phyloP scores from a whole-genome alignment of 1,140 invertebrate species.

The Zophobas atratus region DNA sequence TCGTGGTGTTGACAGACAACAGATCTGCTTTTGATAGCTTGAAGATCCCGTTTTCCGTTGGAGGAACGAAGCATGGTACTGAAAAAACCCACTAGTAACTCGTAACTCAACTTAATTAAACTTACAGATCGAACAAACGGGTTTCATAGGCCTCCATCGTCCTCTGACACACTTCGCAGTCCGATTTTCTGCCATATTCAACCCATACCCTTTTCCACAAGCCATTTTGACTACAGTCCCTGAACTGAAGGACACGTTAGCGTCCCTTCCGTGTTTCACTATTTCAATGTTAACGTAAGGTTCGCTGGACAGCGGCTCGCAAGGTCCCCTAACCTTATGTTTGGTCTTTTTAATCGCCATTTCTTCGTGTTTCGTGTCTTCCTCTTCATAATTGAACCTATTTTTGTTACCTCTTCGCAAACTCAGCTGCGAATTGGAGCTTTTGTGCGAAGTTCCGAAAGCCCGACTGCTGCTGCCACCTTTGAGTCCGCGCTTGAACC shows the following conservation, averaged over 20 bases:
- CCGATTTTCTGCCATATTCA: slow-evolving; percentile 81
- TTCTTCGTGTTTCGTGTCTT: slow-evolving; percentile 55
- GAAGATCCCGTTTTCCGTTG: slow-evolving; percentile 77
- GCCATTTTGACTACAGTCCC: slow-evolving; percentile 81
- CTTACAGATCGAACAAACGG: slow-evolving; percentile 83
- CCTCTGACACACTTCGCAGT: slow-evolving; percentile 85
- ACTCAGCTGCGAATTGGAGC: slow-evolving; percentile 54
- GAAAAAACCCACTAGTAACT: slow-evolving; percentile 59
- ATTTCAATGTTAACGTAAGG: slow-evolving; percentile 78
- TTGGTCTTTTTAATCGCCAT: slow-evolving; percentile 62
- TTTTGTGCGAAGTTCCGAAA: slow-evolving; percentile 55
- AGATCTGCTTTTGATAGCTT: slow-evolving; percentile 69
- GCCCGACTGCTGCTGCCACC: slow-evolving; percentile 56
- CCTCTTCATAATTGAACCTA: slow-evolving; percentile 53
- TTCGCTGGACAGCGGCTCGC: slow-evolving; percentile 74
- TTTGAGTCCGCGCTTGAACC: slow-evolving; percentile 62
- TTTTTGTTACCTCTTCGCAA: slow-evolving; percentile 60
- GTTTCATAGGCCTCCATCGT: slow-evolving; percentile 85
- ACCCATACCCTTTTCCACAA: slow-evolving; percentile 82
- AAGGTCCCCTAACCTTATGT: slow-evolving; percentile 67
- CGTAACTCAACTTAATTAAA: slow-evolving; percentile 51
- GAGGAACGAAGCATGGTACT: slow-evolving; percentile 80
- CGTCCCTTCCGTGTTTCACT: slow-evolving; percentile 74
- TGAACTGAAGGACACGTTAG: slow-evolving; percentile 74
- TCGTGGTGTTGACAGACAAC: slow-evolving; percentile 50